Percentiles rank a stretch among this genome's conserved stretches.
Evolutionary conservation across 2,888 invertebrate genomes (phyloP).

Genomic region (Drosophila prostipennis): DNA sequence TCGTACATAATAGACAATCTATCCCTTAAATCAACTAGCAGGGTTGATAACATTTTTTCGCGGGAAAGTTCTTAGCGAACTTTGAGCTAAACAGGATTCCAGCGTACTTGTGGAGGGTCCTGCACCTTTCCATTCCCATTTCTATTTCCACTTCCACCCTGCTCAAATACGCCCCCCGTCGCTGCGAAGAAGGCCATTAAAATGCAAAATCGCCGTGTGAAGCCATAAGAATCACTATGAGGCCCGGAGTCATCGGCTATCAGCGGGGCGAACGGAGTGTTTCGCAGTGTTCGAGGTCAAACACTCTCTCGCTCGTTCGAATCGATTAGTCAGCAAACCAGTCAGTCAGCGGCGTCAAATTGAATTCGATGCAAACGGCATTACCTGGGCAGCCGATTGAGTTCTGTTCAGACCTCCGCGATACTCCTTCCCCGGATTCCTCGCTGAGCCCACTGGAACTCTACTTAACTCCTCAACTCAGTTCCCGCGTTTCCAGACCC

Average conservation of each 20-base stretch:
- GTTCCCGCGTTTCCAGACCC: slow-evolving; percentile 33
- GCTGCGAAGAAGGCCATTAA: slow-evolving; percentile 65
- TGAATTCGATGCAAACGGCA: slow-evolving; percentile 64
- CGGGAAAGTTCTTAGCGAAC: background rate
- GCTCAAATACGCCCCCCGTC: slow-evolving; percentile 59
- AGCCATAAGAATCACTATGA: slow-evolving; percentile 75
- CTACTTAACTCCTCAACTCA: no score
- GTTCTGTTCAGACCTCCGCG: background rate
- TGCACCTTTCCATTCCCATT: slow-evolving; percentile 35
- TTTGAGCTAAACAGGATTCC: slow-evolving; percentile 20
- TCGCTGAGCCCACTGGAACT: background rate
- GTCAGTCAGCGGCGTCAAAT: slow-evolving; percentile 67
- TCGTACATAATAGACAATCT: no score
- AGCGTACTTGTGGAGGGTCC: slow-evolving; percentile 27
- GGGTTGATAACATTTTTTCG: slow-evolving; percentile 1
- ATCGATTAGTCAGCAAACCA: slow-evolving; percentile 49
- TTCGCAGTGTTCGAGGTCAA: slow-evolving; percentile 58
- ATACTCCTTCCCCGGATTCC: background rate
- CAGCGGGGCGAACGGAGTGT: slow-evolving; percentile 33
- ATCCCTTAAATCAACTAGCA: background rate
- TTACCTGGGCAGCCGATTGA: slow-evolving; percentile 34
- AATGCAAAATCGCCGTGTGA: slow-evolving; percentile 73
- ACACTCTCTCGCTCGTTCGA: slow-evolving; percentile 49
- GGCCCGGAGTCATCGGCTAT: slow-evolving; percentile 55
- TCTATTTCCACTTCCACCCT: slow-evolving; percentile 30